Base-by-base conservation (phyloP, 2,888 invertebrate species). In the Calameuta idolon region DNA sequence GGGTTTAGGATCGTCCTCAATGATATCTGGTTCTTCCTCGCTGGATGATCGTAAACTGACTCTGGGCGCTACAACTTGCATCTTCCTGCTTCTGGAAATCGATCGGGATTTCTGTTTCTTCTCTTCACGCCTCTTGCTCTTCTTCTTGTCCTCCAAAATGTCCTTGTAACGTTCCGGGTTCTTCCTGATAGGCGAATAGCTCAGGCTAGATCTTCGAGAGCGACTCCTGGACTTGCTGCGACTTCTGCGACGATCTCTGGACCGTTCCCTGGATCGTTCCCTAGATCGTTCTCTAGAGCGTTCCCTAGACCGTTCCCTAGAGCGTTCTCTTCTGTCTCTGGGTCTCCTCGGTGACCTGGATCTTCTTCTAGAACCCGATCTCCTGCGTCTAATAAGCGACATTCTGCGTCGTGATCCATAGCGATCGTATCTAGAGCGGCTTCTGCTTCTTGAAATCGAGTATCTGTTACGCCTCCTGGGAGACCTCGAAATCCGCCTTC, bases 91-190 rank as follows among this genome's bases (percentile, higher is more conserved):
- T n/a, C 86, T 86, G 1, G 90, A 88, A 4, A 81, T 81, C 12
- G 90, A 89, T 5, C 89, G 80, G 2, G 90, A 90, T 34, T 88
- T 88, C 5, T 80, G 79, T 4, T 81, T 79, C 34, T 90, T 89
- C n/a, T 89, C 91, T 37, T 91, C 89, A 0, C 79, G 69, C 81
- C 81, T 80, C 81, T 82, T 91, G 92, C 37, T 92, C 82, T 93
- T 94, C 85, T 93, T 93, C 80, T 93, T 94, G 1, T 94, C 93
- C 76, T 94, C 94, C 68, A 95, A 92, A 71, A 95, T 94, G 81
- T 95, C 95, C 35, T 93, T 93, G 87, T 95, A 95, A 1, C 95
- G 93, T 85, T 95, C 95, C 0, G 95, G 95, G 90, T 95, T 94
- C 30, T 94, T 93, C 3, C 94, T 92, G 0, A 95, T 94, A 0